Evolutionary conservation across 2,113 vertebrate species (phyloP), one percentile per base, ranked within the genome.

Genomic region (Tringa solitaria): DNA sequence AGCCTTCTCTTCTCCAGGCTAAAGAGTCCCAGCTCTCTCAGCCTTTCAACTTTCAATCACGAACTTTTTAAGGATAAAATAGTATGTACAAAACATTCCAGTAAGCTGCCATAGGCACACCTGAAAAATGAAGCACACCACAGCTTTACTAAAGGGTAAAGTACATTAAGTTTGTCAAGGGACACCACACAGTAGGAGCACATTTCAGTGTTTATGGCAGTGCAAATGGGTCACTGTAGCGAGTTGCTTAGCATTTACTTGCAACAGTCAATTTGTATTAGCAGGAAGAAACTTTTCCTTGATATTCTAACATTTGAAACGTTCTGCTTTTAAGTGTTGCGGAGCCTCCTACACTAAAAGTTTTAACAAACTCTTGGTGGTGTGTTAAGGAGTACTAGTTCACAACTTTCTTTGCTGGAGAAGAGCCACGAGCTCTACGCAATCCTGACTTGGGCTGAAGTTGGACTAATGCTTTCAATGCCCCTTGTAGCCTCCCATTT

Each of bases 201-300:
- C 6, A 32, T 6, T 21, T 60, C 39, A 67, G n/a, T 14, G 4
- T 9, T 46, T 68, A 30, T 5, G 14, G 33, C 68, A 35, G 24
- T 3, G 8, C 23, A 84, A 74, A 60, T 8, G 4, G 4, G 14
- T 57, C 27, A 53, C 89, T 56, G 37, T 32, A 87, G 11, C 18
- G 65, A 84, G 22, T 14, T 50, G 4, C 11, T 50, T 46, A 24
- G 11, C 10, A 63, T 50, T 69, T 48, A 53, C 24, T 37, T 50
- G 11, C 27, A 69, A 73, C 19, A 46, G 48, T 41, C 33, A 1
- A 6, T 1, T 0, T 4, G 1, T 18, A 43, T 54, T 28, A 87
- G 20, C n/a, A 78, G 43, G 27, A 89, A 70, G 22, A 63, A 89
- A 39, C 7, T 64, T 59, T 48, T 56, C 35, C 30, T 60, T 35